These are phyloP conservation scores for Galbula dea DNA, from an alignment of 2,113 vertebrate species.

Conservation along the genomic window DNA sequence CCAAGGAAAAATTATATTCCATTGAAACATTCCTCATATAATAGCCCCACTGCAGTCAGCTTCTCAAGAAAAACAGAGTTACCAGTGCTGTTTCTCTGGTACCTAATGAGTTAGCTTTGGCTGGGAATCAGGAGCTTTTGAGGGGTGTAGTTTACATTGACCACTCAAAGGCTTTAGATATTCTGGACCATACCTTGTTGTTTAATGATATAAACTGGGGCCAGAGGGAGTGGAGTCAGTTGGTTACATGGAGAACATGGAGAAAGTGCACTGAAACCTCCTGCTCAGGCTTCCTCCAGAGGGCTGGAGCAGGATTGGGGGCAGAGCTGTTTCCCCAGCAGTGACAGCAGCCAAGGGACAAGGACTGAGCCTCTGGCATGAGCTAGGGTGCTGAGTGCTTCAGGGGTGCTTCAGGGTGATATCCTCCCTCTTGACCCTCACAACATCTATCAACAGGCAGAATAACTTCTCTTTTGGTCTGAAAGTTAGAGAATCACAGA, in stretches of 20 bases:
- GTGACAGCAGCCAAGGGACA: neutral
- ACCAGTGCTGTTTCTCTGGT: constrained; percentile 34
- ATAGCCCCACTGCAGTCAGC: constrained; percentile 53
- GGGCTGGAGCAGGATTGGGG: neutral
- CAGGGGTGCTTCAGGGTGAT: accelerated
- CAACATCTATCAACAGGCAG: neutral
- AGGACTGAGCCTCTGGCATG: neutral
- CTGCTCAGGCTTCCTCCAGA: neutral
- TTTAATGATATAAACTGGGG: constrained; percentile 4
- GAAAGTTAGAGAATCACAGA: no score
- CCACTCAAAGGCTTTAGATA: constrained; percentile 23
- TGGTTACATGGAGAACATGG: neutral
- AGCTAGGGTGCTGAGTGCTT: neutral
- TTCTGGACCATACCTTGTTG: neutral
- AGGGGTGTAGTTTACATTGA: constrained; percentile 10
- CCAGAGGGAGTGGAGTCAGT: neutral
- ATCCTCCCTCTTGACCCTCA: neutral
- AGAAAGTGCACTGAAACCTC: neutral
- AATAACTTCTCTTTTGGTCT: neutral
- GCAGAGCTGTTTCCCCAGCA: neutral
- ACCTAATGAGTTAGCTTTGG: constrained; percentile 62
- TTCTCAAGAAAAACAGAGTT: constrained; percentile 38
- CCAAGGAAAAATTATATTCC: constrained; percentile 43
- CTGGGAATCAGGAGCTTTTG: constrained; percentile 38
- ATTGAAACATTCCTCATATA: constrained; percentile 48